phyloP scores from a whole-genome alignment of 2,888 invertebrate genomes.

The Mesorhabditis spiculigera region DNA sequence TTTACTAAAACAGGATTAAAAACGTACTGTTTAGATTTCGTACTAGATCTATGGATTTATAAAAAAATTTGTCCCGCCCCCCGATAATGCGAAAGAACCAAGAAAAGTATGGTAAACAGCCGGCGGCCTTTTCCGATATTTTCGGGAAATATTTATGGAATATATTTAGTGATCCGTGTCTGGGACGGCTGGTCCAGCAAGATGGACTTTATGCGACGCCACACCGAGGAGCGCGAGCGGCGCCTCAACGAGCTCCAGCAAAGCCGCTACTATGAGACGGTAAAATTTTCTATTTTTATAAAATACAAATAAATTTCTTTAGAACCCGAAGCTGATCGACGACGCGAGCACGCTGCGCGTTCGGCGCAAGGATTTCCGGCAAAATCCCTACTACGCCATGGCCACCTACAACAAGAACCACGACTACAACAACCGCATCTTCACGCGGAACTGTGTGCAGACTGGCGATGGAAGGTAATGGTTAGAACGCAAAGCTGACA shows the following conservation, averaged over 20 bases:
- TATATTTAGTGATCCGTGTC: neutral
- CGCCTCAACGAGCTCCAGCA: too few relatives aligned
- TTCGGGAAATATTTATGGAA: neutral
- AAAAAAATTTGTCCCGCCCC: too few relatives aligned
- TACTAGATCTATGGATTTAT: too few relatives aligned
- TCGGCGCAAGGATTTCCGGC: neutral
- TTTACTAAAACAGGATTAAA: too few relatives aligned
- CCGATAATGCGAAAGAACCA: too few relatives aligned
- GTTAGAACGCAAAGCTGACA: neutral
- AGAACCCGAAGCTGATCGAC: slow-evolving; percentile 1
- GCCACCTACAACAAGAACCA: slow-evolving; percentile 6
- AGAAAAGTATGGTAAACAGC: too few relatives aligned
- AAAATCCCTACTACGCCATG: neutral
- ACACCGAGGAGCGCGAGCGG: too few relatives aligned
- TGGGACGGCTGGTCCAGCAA: neutral
- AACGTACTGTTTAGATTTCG: too few relatives aligned
- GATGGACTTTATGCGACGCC: neutral
- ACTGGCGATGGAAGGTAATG: neutral
- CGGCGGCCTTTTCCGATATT: neutral
- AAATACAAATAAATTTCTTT: neutral
- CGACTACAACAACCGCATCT: neutral
- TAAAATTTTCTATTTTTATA: too few relatives aligned
- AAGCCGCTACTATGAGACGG: too few relatives aligned
- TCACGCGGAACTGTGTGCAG: neutral
- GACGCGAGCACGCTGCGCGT: neutral